Evolutionary conservation across 2,113 vertebrate genomes (phyloP).

Genomic region (Dunckerocampus dactyliophorus): DNA sequence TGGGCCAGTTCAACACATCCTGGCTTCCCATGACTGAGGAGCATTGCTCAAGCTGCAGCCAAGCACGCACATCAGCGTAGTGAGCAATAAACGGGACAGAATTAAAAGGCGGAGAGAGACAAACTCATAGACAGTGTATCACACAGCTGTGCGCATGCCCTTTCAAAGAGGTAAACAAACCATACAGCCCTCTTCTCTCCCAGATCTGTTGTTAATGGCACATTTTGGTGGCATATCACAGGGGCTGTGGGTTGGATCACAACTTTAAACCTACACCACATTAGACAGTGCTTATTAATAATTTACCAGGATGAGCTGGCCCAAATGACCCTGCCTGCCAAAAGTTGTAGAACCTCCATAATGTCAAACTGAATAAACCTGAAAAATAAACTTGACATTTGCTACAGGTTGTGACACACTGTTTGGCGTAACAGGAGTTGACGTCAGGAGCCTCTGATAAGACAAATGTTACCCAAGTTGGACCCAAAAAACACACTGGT

Average conservation of each 20-base stretch:
- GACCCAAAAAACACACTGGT: too few species aligned
- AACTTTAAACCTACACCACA: background rate
- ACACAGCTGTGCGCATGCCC: constrained; percentile 21
- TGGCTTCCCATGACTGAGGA: constrained; percentile 18
- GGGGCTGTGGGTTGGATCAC: background rate
- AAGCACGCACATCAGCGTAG: constrained; percentile 59
- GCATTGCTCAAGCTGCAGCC: constrained; percentile 45
- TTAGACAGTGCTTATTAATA: too few species aligned
- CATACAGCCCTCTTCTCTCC: constrained; percentile 8
- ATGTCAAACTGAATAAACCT: too few species aligned
- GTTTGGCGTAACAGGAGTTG: too few species aligned
- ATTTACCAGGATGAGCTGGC: too few species aligned
- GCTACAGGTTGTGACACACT: too few species aligned
- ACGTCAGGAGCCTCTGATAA: too few species aligned
- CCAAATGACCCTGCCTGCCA: too few species aligned
- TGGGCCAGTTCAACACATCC: constrained; percentile 17
- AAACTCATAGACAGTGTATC: constrained; percentile 1
- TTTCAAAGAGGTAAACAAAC: constrained; percentile 40
- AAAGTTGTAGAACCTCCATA: too few species aligned
- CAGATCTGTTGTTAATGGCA: constrained; percentile 14
- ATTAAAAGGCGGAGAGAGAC: constrained; percentile 3
- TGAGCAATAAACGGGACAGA: constrained; percentile 7
- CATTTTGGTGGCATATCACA: background rate
- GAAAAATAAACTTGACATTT: too few species aligned
- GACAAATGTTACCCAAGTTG: too few species aligned